Percentiles rank a stretch among this genome's conserved stretches.
Conservation (phyloP, 2,113 vertebrate species). For the Eurypyga helias region DNA sequence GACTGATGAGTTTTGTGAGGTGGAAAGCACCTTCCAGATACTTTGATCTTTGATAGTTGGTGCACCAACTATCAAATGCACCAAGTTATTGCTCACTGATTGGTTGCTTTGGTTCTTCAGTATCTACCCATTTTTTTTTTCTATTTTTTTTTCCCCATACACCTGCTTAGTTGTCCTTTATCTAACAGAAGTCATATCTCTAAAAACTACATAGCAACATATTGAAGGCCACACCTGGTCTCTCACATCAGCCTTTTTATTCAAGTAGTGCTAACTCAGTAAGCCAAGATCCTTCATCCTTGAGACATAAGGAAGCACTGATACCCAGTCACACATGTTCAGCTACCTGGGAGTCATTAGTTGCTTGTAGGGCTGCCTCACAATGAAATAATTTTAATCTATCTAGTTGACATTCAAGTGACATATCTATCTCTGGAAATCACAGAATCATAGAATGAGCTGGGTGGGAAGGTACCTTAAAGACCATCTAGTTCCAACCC, state of each 20-base stretch:
- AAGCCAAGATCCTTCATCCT: background rate
- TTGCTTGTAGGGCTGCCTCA: background rate
- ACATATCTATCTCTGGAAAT: background rate
- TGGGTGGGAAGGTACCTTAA: no score
- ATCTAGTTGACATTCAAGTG: background rate
- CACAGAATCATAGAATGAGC: no score
- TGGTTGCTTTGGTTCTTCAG: background rate
- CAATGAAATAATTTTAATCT: background rate
- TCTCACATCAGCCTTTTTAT: background rate
- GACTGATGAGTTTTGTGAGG: background rate
- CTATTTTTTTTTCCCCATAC: background rate
- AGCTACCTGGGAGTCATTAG: background rate
- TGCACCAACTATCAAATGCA: no score
- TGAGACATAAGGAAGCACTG: background rate
- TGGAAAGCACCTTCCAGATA: background rate
- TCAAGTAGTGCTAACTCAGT: background rate
- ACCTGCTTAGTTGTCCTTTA: background rate
- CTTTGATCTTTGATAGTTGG: background rate
- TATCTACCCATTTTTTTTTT: background rate
- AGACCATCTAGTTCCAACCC: no score
- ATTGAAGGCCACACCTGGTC: background rate
- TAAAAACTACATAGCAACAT: background rate
- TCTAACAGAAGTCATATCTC: background rate
- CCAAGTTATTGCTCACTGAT: background rate
- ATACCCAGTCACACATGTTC: background rate